These are phyloP conservation scores for Gila orcuttii DNA, from an alignment of 2,113 vertebrate species.

Conservation along the genomic window DNA sequence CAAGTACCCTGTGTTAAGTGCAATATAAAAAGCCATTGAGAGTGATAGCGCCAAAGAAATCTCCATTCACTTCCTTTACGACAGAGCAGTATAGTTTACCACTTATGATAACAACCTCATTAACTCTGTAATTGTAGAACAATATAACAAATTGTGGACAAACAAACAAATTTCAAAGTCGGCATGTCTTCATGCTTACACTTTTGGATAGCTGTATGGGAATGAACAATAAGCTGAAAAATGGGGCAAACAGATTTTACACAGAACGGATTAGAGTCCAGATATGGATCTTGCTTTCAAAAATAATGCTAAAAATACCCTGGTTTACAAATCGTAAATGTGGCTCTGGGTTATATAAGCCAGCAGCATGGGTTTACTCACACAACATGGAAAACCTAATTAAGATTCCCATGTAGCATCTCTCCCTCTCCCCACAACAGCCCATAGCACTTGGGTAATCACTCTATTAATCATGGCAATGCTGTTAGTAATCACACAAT, in stretches of 20 bases:
- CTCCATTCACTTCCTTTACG: neutral
- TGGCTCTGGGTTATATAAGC: slow-evolving; percentile 33
- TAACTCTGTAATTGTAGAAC: neutral
- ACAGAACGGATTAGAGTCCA: slow-evolving; percentile 18
- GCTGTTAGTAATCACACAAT: slow-evolving; percentile 29
- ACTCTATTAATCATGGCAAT: slow-evolving; percentile 39
- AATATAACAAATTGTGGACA: neutral
- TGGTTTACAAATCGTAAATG: slow-evolving; percentile 3
- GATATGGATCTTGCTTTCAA: slow-evolving; percentile 13
- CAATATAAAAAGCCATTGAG: neutral
- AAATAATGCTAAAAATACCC: slow-evolving; percentile 21
- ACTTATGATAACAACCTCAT: neutral
- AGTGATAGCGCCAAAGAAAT: neutral
- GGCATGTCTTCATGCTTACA: neutral
- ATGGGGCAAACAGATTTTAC: slow-evolving; percentile 8
- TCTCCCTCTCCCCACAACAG: slow-evolving; percentile 16
- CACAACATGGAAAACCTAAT: slow-evolving; percentile 20
- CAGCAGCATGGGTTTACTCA: slow-evolving; percentile 28
- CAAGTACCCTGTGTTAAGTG: neutral
- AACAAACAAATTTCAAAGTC: neutral
- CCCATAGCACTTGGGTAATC: slow-evolving; percentile 19
- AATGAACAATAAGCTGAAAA: slow-evolving; percentile 11
- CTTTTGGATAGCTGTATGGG: neutral
- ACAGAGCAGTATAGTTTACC: neutral
- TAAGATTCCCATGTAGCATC: neutral